Evolutionary conservation across 2,888 invertebrate species (phyloP), one percentile per base, ranked within the genome.

Genomic region (Nemurella pictetii): DNA sequence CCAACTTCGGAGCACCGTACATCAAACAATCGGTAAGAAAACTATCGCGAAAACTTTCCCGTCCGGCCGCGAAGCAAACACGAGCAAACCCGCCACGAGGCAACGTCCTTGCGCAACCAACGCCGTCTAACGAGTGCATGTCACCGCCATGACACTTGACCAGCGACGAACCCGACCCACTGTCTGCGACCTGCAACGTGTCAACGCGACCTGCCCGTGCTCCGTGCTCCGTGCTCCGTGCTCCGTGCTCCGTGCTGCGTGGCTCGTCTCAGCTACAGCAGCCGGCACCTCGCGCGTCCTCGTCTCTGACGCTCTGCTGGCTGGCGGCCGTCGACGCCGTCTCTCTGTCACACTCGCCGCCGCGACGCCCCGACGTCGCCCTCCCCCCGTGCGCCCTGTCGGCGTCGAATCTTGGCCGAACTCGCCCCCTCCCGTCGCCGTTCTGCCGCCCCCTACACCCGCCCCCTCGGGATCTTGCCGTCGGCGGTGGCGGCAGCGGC

Each of bases 281-380:
- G 15, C 55, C 15, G 2, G 55, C 1, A 55, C 55, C 15, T 55
- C 55, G 55, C 55, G n/a, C n/a, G 55, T 9, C 55, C 55, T 12
- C 55, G 55, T 55, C 74, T 74, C n/a, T 74, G 55, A 55, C 55
- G 55, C 55, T 32, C 32, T 55, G 55, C 55, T 7, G 7, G 28
- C n/a, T 29, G 28, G 29, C 55, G 28, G 29, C 55, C 55, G 55
- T 15, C 55, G 35, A 72, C 82, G 72, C 73, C 35, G 82, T 75
- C 55, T 75, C 85, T 83, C 82, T 81, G 85, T 85, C 85, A 85
- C 85, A 85, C 82, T 85, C 82, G 55, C 85, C 77, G 55, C 85
- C 84, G 25, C 29, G 55, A 29, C 72, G 32, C 72, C 35, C 74
- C 55, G 20, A 83, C 32, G 26, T 36, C 82, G 30, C 55, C 55